Base-by-base conservation (phyloP, 2,888 invertebrate genomes). In the Pemphredon lugubris region DNA sequence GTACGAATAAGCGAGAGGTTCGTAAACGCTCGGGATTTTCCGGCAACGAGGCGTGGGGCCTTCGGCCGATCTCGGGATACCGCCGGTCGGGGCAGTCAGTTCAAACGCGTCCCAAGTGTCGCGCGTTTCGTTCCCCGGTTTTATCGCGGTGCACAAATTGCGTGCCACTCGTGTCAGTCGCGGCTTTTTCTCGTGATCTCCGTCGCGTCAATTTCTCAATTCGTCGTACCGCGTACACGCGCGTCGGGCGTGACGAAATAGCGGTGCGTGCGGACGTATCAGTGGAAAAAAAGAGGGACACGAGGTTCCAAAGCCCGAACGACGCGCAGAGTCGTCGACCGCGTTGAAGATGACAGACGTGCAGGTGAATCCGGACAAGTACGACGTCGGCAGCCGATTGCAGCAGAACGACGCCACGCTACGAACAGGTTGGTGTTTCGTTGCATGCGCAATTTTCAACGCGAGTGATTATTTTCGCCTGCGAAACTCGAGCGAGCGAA, bases 271-370 rank as follows among this genome's bases (percentile, higher is more conserved):
- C 18, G 6, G 26, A 11, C n/a, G n/a, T n/a, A n/a, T 3, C 34
- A 13, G 37, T 21, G 40, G 5, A 11, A 14, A 40, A 4, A 37
- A 1, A 13, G n/a, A n/a, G 6, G 6, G 0, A 11, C 37, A 44
- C 30, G 55, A 30, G n/a, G 9, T n/a, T n/a, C 53, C 21, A 14
- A 39, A 20, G 18, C 6, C 18, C 39, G 21, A 53, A 13, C 47
- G 26, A 39, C 57, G 39, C 51, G 14, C 55, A 23, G 14, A 55
- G 26, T 50, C 64, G 57, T 57, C 47, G 39, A 44, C 40, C 57
- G 68, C 26, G 23, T n/a, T 57, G 70, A 81, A 60, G 47, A 88
- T 88, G 88, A 87, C 87, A 75, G 88, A 88, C 73, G 84, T 87
- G 60, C 88, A 86, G 71, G 79, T 77, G 66, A 87, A 85, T 58